phyloP scores from a whole-genome alignment of 2,797 vertebrate genomes.

The Neomorphus geoffroyi region DNA sequence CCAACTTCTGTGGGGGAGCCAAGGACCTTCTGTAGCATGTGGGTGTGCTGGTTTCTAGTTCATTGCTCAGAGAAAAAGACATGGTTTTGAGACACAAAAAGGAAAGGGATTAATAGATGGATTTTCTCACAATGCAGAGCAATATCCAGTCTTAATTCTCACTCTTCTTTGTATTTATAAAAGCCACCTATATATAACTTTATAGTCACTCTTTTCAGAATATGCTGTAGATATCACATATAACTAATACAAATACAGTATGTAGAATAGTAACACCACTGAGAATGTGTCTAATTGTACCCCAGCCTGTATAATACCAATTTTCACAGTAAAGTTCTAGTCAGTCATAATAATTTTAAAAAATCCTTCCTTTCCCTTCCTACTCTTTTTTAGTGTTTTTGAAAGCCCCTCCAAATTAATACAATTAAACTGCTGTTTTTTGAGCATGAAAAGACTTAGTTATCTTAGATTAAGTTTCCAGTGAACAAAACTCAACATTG shows the following conservation, averaged over 20 bases:
- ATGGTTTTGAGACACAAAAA: slow-evolving; percentile 42
- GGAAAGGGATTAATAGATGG: slow-evolving; percentile 14
- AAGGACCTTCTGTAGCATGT: slow-evolving; percentile 39
- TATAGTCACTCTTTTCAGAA: not conserved
- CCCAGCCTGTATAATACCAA: not conserved
- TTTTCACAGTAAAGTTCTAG: not conserved
- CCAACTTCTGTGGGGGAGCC: slow-evolving; percentile 19
- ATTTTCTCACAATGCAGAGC: slow-evolving; percentile 11
- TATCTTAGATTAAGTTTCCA: not conserved
- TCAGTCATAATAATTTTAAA: not conserved
- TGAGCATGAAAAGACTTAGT: not conserved
- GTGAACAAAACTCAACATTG: not conserved
- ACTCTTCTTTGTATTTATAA: not conserved
- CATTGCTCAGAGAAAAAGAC: slow-evolving; percentile 28
- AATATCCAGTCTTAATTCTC: not conserved
- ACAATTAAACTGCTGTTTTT: not conserved
- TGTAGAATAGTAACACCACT: not conserved
- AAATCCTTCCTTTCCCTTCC: not conserved
- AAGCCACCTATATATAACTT: not conserved
- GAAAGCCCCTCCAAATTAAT: not conserved
- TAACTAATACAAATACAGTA: not conserved
- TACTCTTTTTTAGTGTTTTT: not conserved
- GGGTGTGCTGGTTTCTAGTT: slow-evolving; percentile 30
- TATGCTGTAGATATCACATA: not conserved
- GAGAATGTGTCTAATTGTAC: not conserved